Evolutionary conservation across 1,140 invertebrate species (phyloP).

Genomic region (Platyura marginata): DNA sequence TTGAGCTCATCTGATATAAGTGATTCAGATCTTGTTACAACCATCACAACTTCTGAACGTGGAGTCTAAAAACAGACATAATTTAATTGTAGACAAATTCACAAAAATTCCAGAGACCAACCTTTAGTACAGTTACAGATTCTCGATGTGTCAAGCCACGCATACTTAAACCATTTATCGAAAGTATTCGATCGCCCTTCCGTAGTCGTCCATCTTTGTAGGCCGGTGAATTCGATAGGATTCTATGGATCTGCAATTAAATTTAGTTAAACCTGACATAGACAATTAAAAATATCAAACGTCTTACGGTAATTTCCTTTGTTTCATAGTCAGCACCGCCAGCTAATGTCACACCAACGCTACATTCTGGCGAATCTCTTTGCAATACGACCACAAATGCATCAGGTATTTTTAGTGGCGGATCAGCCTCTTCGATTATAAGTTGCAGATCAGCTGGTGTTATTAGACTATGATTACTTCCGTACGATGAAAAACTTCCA

Average conservation of each 20-base stretch:
- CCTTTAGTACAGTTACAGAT: conserved; percentile 69
- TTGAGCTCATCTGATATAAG: conserved; percentile 17
- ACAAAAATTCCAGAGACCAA: too few species aligned
- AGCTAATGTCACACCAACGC: conserved; percentile 70
- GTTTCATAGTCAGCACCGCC: conserved; percentile 76
- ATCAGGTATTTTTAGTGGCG: conserved; percentile 20
- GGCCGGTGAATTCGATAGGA: conserved; percentile 64
- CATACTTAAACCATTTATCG: conserved; percentile 73
- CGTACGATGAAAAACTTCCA: conserved; percentile 22
- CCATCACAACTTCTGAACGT: conserved; percentile 43
- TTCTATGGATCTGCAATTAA: conserved; percentile 57
- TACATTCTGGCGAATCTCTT: conserved; percentile 35
- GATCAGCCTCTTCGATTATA: conserved; percentile 24
- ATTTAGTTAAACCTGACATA: too few species aligned
- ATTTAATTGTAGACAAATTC: conserved; percentile 1
- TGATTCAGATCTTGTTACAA: conserved; percentile 29
- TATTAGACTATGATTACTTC: conserved; percentile 23
- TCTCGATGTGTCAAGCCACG: conserved; percentile 65
- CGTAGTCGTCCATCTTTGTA: conserved; percentile 70
- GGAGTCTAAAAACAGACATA: conserved; percentile 37
- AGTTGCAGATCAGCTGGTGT: conserved; percentile 23
- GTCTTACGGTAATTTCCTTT: conserved; percentile 76
- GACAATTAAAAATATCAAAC: too few species aligned
- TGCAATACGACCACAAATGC: conserved; percentile 24
- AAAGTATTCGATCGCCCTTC: conserved; percentile 70